Base-by-base conservation (phyloP, 2,888 invertebrate species). In the Maniola hyperantus region DNA sequence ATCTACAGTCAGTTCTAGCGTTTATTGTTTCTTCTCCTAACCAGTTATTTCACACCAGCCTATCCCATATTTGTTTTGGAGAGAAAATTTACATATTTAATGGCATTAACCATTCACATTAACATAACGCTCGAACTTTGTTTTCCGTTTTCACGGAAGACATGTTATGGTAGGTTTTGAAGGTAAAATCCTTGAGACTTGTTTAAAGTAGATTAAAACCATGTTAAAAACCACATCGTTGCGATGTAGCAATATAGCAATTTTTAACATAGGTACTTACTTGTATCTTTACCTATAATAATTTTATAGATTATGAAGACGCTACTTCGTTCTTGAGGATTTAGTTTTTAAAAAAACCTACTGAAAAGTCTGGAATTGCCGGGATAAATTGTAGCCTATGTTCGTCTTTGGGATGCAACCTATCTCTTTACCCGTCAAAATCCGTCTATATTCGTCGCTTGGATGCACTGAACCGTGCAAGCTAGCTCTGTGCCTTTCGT, bases 81-180 rank as follows among this genome's bases (percentile, higher is more conserved):
- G 60, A 48, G 48, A 66, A 61, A 66, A 54, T 61, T 66, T 50
- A 55, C 66, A 66, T 66, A 33, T 13, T 48, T 66, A 66, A 61
- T 61, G 61, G 54, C 54, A 33, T 33, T 55, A 55, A 48, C 61
- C 33, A 61, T 60, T 20, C 33, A 53, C 39, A 42, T 46, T 72
- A 51, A 11, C 20, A 51, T 51, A 51, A 26, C 50, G 74, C 73
- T 72, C 74, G 76, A 73, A 72, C 74, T 74, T 76, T 76, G 78
- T 79, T 77, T 77, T 75, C 77, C 76, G 74, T 74, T 77, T 71
- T 74, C 72, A 61, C 60, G 60, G 60, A 61, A 61, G 60, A 50
- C 50, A 36, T 61, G 36, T 61, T 50, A 61, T 61, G 50, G 60
- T 50, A 50, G 60, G 36, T 50, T 50, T 61, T 39, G 60, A 61